phyloP scores from a whole-genome alignment of 2,113 vertebrate genomes.

The Erpornis zantholeuca region DNA sequence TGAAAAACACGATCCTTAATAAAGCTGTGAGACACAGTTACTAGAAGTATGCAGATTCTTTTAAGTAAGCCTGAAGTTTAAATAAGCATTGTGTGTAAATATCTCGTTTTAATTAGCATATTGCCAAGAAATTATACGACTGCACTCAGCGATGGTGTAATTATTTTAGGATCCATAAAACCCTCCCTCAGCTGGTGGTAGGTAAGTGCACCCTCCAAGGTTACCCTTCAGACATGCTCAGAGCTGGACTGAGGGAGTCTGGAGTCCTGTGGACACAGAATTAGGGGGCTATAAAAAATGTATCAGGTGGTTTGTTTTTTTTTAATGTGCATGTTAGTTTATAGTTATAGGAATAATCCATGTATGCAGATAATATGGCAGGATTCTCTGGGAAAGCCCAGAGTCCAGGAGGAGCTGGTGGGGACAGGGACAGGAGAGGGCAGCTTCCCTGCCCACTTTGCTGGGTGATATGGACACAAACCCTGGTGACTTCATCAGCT shows the following conservation, averaged over 20 bases:
- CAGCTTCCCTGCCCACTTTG: background rate
- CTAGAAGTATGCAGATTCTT: background rate
- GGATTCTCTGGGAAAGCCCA: background rate
- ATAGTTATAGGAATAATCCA: background rate
- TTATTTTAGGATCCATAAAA: slow-evolving; percentile 24
- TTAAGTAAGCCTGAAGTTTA: slow-evolving; percentile 17
- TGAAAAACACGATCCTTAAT: background rate
- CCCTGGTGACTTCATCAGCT: background rate
- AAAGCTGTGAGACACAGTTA: background rate
- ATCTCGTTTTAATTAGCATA: slow-evolving; percentile 33
- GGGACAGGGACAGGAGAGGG: background rate
- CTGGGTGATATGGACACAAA: background rate
- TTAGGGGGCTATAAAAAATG: background rate
- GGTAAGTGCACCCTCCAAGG: background rate
- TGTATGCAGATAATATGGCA: fast-evolving
- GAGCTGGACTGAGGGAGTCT: background rate
- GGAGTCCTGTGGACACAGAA: background rate
- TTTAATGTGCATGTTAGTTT: background rate
- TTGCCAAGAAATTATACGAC: slow-evolving; percentile 35
- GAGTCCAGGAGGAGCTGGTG: background rate
- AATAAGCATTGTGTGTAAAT: slow-evolving; percentile 19
- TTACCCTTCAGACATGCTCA: fast-evolving
- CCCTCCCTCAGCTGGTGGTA: background rate
- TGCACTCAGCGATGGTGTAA: background rate
- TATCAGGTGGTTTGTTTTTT: fast-evolving